Evolutionary conservation across 2,888 invertebrate genomes (phyloP), one percentile per base, ranked within the genome.

Genomic region (Erynnis tages): DNA sequence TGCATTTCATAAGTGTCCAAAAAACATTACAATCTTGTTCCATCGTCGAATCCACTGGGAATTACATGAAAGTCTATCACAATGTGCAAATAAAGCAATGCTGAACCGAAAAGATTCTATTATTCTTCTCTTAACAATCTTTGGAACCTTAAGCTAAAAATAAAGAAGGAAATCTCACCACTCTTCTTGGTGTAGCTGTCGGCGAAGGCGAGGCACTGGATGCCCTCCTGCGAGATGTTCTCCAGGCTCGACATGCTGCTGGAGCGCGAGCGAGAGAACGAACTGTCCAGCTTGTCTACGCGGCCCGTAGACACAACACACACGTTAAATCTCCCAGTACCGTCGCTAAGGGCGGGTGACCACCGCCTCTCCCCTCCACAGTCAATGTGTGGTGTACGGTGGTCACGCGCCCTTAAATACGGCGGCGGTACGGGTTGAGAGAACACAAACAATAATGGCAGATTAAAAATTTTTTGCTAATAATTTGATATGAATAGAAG

Each of bases 201-300:
- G 66, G 97, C 96, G 90, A 98, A 98, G 67, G 95, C 95, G 87
- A 99, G 93, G 91, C 97, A 97, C 91, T 97, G 97, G 75, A 98
- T 95, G 79, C 97, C 95, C 91, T 98, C 98, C 70, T 96, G 95
- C 74, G 96, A 95, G 90, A 98, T 97, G 91, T 98, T 98, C 91
- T 98, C 98, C 79, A 98, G 92, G 86, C 98, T 98, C 75, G 98
- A 98, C 95, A 98, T 98, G 87, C 97, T 97, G 85, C 98, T 98
- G 83, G 97, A 98, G 75, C 98, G 93, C 66, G 98, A 98, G 82
- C 98, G 93, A 72, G 97, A 97, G 91, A 98, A 98, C 69, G 97
- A 96, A 86, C 95, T 96, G 92, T 98, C 98, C 93, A 97, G 92
- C 92, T 97, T 97, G 92, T 98, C 98, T 98, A 93, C 91, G 90